Conservation (phyloP, 1,140 invertebrate genomes). For the Drosophila athabasca region DNA sequence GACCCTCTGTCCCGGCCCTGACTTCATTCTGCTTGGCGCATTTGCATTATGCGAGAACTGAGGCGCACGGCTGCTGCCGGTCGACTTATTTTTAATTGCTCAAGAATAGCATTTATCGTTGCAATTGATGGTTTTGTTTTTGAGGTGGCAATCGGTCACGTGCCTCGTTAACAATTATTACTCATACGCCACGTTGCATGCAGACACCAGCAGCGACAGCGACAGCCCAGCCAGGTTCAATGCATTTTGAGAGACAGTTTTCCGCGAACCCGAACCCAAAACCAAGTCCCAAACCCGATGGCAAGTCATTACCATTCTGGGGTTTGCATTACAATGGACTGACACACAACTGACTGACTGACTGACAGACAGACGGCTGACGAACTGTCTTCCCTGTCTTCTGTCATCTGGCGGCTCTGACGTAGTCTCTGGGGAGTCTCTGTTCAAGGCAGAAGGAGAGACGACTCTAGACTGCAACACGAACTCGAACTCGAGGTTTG, state of each 20-base stretch:
- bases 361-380: conserved; percentile 33
- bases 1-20: not conserved
- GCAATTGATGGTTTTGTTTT: conserved; percentile 12
- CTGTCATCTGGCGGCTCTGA: conserved; percentile 27
- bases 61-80: not conserved
- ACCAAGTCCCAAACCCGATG: conserved; percentile 17
- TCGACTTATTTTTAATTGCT: conserved; percentile 14
- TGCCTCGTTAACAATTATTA: conserved; percentile 53
- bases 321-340: conserved; percentile 64
- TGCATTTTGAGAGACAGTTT: conserved; percentile 59
- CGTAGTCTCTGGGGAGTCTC: conserved; percentile 50
- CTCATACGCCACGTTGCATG: conserved; percentile 73
- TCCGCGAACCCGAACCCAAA: conserved; percentile 29
- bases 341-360: conserved; percentile 16
- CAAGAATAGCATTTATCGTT: conserved; percentile 14
- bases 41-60: conserved; percentile 7
- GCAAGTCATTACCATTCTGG: conserved; percentile 56
- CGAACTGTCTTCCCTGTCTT: conserved; percentile 9
- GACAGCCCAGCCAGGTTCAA: conserved; percentile 50
- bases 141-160: conserved; percentile 12
- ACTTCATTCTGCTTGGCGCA: conserved; percentile 1
- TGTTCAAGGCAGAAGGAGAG: conserved; percentile 6
- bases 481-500: conserved; percentile 72
- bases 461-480: conserved; percentile 35
- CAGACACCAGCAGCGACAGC: conserved; percentile 4